Conservation (phyloP, 2,113 vertebrate genomes). For the Lasiurus borealis region DNA sequence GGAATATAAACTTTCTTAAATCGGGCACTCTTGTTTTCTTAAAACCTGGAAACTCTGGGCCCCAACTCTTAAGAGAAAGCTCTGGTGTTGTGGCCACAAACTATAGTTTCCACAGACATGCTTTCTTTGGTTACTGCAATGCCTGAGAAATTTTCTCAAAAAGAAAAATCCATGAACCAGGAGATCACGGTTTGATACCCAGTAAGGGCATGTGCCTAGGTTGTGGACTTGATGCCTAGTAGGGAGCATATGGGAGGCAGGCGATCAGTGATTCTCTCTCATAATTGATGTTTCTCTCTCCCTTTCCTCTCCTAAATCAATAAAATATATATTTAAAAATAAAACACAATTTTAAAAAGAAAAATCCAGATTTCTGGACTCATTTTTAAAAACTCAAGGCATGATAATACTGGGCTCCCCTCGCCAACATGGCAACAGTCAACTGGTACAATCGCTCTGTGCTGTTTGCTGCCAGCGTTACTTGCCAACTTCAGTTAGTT, state of each 20-base stretch:
- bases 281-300: too few species aligned
- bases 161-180: not conserved
- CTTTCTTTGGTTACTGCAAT: not conserved
- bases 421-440: not conserved
- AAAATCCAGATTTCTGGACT: not conserved
- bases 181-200: too few species aligned
- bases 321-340: too few species aligned
- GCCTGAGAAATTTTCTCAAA: not conserved
- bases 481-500: not conserved
- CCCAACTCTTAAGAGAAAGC: not conserved
- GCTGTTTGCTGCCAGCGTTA: not conserved
- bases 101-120: not conserved
- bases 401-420: not conserved
- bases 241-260: too few species aligned
- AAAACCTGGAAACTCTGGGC: not conserved
- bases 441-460: not conserved
- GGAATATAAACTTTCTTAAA: constrained; percentile 23
- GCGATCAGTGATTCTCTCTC: too few species aligned
- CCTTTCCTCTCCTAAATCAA: too few species aligned
- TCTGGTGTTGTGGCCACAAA: not conserved
- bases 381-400: not conserved
- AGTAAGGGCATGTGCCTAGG: too few species aligned
- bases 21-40: not conserved
- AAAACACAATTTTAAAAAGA: not conserved
- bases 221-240: too few species aligned